These are phyloP conservation scores for Seriola aureovittata DNA, from an alignment of 2,113 vertebrate species.

Conservation along the genomic window DNA sequence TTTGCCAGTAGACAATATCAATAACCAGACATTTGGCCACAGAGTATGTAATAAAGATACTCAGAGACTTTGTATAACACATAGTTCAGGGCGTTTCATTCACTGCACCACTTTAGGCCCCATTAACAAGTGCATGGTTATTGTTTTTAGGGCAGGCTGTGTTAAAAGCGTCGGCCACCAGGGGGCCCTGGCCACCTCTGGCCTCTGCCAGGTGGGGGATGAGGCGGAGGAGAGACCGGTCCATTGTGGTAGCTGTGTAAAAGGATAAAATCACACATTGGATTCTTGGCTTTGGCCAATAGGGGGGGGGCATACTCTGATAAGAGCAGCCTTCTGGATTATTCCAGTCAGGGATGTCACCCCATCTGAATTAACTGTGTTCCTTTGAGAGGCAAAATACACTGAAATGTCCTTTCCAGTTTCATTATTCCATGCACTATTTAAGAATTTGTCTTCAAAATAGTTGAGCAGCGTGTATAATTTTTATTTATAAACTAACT, in stretches of 20 bases:
- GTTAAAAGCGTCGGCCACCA: conserved; percentile 87
- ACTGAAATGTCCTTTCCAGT: neutral
- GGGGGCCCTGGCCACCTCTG: conserved; percentile 87
- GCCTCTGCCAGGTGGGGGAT: conserved; percentile 85
- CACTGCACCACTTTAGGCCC: conserved; percentile 49
- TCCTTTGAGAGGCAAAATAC: conserved; percentile 40
- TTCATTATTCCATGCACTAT: conserved; percentile 57
- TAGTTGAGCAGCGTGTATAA: neutral
- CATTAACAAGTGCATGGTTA: conserved; percentile 58
- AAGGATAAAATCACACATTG: conserved; percentile 88
- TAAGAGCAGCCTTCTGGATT: conserved; percentile 63
- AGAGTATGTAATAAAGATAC: conserved; percentile 60
- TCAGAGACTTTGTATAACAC: conserved; percentile 58
- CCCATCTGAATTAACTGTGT: conserved; percentile 26
- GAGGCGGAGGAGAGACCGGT: conserved; percentile 84
- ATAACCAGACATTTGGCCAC: conserved; percentile 65
- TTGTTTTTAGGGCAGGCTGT: conserved; percentile 77
- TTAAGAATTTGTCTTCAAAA: conserved; percentile 36
- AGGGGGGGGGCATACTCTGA: conserved; percentile 65
- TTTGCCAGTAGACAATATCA: conserved; percentile 60
- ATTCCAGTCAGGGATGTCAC: conserved; percentile 19
- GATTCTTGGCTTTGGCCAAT: conserved; percentile 78
- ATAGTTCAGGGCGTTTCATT: conserved; percentile 49
- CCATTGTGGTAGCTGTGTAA: conserved; percentile 89
- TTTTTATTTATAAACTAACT: conserved; percentile 20